Percentiles rank a stretch among this genome's conserved stretches.
These are phyloP conservation scores for Brienomyrus longianalis DNA, from an alignment of 2,113 vertebrate genomes.

Conservation along the genomic window DNA sequence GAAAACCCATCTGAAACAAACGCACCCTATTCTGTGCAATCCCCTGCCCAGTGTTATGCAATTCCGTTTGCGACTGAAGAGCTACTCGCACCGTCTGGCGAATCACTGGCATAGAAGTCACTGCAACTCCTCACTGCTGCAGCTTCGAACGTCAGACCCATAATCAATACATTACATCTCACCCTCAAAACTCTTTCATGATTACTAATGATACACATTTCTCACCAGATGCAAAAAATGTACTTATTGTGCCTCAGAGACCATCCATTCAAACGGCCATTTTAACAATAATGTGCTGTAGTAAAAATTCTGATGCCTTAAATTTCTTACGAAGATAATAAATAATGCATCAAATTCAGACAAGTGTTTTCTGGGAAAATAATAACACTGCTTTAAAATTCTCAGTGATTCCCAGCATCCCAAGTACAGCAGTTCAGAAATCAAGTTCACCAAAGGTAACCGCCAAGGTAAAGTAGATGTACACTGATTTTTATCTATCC, in stretches of 20 bases:
- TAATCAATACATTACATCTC: background rate
- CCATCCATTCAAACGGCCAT: background rate
- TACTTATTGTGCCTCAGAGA: background rate
- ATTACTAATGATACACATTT: background rate
- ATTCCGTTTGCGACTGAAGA: background rate
- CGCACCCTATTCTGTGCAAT: background rate
- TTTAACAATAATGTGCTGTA: slow-evolving; percentile 23
- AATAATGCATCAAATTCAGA: background rate
- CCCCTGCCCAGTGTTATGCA: background rate
- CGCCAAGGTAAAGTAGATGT: background rate
- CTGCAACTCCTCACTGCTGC: background rate
- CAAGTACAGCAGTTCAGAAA: background rate
- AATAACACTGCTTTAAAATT: background rate
- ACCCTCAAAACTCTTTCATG: background rate
- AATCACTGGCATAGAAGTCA: background rate
- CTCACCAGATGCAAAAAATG: background rate
- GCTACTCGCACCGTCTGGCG: background rate
- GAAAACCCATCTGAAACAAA: background rate
- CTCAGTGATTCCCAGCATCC: slow-evolving; percentile 14
- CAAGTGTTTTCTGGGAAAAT: slow-evolving; percentile 23
- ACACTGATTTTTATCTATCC: background rate
- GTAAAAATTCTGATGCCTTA: background rate
- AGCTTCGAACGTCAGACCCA: background rate
- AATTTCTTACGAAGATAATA: background rate
- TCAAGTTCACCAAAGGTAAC: background rate